Conservation (phyloP, 2,888 invertebrate genomes). For the Thymelicus acteon region DNA sequence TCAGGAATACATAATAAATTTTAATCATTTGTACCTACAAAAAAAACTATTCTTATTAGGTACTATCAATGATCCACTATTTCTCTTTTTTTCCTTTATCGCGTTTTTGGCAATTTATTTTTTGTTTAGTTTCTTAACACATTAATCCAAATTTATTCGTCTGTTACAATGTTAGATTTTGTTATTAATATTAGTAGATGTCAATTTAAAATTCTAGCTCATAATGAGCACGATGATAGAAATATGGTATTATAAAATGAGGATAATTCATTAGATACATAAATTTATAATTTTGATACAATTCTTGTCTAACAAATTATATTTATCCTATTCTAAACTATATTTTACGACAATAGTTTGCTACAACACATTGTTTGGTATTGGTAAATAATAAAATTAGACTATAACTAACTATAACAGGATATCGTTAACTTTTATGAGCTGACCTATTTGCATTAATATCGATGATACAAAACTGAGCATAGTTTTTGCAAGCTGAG, state of each 20-base stretch:
- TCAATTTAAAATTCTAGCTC: constrained; percentile 1
- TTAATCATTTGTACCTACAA: background rate
- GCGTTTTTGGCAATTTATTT: no score
- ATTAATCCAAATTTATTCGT: no score
- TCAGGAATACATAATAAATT: background rate
- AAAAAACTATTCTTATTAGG: background rate
- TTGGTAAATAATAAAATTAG: constrained; percentile 4
- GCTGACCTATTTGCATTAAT: background rate
- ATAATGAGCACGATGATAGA: constrained; percentile 33
- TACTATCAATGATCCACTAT: no score
- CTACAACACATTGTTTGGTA: background rate
- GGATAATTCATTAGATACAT: constrained; percentile 12
- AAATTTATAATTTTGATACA: constrained; percentile 24
- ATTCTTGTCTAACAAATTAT: constrained; percentile 16
- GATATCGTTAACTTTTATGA: background rate
- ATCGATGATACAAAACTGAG: background rate
- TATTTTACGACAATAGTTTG: constrained; percentile 10
- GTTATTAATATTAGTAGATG: background rate
- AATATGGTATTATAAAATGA: constrained; percentile 22
- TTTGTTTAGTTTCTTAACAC: no score
- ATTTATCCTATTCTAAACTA: constrained; percentile 10
- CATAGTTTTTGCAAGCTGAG: background rate
- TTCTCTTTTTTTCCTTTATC: no score
- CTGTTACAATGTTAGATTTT: background rate
- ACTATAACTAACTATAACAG: background rate